A percentile compares a stretch with the other conserved stretches of the same genome.
Evolutionary conservation across 2,113 vertebrate genomes (phyloP).

Genomic region (Dromas ardeola): DNA sequence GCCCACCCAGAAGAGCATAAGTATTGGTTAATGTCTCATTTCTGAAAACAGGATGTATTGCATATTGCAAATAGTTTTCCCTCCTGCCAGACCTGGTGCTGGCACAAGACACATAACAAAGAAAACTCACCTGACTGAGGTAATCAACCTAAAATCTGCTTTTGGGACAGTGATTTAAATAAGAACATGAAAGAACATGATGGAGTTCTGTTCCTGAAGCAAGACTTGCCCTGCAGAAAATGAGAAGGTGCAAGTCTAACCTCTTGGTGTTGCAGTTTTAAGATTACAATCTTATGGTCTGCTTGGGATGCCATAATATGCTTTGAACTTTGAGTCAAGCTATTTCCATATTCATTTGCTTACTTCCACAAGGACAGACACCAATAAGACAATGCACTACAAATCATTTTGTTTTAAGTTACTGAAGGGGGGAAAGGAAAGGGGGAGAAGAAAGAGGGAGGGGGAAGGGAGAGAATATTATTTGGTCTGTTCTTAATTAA

Average conservation of each 20-base stretch:
- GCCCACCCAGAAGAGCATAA: neutral
- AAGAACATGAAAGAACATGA: neutral
- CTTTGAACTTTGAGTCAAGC: conserved; percentile 59
- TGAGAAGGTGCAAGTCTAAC: neutral
- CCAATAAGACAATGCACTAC: conserved; percentile 44
- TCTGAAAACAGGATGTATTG: neutral
- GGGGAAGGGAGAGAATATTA: neutral
- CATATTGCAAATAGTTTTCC: neutral
- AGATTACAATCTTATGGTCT: conserved; percentile 59
- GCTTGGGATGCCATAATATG: neutral
- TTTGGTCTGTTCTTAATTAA: conserved; percentile 72
- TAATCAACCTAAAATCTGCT: neutral
- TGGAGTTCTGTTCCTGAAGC: neutral
- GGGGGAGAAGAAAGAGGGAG: neutral
- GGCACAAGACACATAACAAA: neutral
- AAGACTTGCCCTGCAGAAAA: neutral
- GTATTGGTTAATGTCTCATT: neutral
- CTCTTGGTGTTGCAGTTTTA: neutral
- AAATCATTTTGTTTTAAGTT: conserved; percentile 61
- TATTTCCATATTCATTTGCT: conserved; percentile 31
- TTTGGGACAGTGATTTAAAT: neutral
- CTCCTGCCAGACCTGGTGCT: neutral
- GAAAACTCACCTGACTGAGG: neutral
- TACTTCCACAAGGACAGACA: conserved; percentile 41
- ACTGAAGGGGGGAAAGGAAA: neutral